These are phyloP conservation scores for Corythoichthys intestinalis DNA, from an alignment of 2,113 vertebrate genomes.

Conservation along the genomic window DNA sequence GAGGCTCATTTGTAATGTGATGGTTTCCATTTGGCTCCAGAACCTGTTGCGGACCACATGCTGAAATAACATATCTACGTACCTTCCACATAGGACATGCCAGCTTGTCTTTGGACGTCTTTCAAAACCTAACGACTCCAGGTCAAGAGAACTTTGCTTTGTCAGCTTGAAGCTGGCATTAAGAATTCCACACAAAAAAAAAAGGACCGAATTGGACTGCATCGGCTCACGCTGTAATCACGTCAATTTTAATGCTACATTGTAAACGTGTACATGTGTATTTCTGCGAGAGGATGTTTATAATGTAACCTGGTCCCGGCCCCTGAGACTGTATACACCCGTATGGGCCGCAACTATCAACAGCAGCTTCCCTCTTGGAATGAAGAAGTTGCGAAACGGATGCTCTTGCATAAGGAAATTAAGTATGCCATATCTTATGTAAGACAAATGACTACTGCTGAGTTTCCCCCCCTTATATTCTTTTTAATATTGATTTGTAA, in stretches of 20 bases:
- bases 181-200: neutral
- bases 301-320: constrained; percentile 64
- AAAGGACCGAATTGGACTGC: constrained; percentile 5
- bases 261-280: constrained; percentile 76
- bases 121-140: constrained; percentile 39
- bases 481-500: constrained; percentile 45
- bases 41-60: constrained; percentile 10
- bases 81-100: constrained; percentile 20
- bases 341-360: constrained; percentile 43
- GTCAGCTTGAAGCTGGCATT: constrained; percentile 8
- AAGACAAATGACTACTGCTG: constrained; percentile 66
- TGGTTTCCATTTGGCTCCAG: constrained; percentile 23
- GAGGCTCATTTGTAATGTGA: neutral
- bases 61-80: constrained; percentile 1
- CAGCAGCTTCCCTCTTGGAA: constrained; percentile 47
- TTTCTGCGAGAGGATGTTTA: constrained; percentile 72
- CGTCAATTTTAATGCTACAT: constrained; percentile 67
- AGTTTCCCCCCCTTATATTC: constrained; percentile 27
- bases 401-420: constrained; percentile 56
- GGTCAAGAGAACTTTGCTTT: constrained; percentile 19
- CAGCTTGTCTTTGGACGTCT: constrained; percentile 46
- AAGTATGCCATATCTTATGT: constrained; percentile 63
- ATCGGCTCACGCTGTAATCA: constrained; percentile 70
- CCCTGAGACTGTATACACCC: constrained; percentile 56
- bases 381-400: constrained; percentile 50